Conservation (phyloP, 2,797 vertebrate genomes). For the Pagetopsis macropterus region DNA sequence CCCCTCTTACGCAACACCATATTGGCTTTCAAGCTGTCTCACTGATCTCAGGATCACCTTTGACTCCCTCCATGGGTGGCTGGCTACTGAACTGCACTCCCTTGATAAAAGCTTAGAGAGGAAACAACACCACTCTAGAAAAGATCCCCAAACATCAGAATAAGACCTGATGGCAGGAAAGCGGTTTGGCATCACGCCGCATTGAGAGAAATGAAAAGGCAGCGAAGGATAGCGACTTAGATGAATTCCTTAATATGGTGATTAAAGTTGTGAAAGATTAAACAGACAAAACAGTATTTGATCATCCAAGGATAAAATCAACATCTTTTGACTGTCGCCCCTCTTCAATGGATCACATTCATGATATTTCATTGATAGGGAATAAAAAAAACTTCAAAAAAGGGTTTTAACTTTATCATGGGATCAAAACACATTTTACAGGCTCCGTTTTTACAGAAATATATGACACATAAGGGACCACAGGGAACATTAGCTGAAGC, state of each 20-base stretch:
- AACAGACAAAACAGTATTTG: slow-evolving; percentile 31
- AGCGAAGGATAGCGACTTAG: slow-evolving; percentile 22
- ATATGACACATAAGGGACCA: slow-evolving; percentile 5
- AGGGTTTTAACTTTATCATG: slow-evolving; percentile 6
- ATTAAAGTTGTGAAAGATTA: slow-evolving; percentile 39
- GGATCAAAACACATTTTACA: slow-evolving; percentile 7
- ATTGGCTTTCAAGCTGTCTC: slow-evolving; percentile 73
- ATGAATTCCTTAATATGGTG: slow-evolving; percentile 39
- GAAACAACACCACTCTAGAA: slow-evolving; percentile 58
- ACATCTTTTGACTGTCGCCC: slow-evolving; percentile 14
- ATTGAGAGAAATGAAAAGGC: slow-evolving; percentile 28
- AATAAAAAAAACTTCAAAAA: slow-evolving; percentile 11
- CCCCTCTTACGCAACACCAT: slow-evolving; percentile 75
- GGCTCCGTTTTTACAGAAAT: background rate
- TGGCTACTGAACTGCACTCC: slow-evolving; percentile 62
- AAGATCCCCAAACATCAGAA: slow-evolving; percentile 59
- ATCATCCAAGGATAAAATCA: slow-evolving; percentile 47
- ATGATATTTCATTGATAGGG: slow-evolving; percentile 21
- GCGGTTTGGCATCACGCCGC: slow-evolving; percentile 24
- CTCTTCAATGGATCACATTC: slow-evolving; percentile 15
- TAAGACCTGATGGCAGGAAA: slow-evolving; percentile 45
- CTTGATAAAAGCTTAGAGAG: slow-evolving; percentile 62
- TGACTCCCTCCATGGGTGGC: slow-evolving; percentile 75
- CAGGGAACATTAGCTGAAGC: background rate
- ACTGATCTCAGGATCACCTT: slow-evolving; percentile 72